Evolutionary conservation across 2,888 invertebrate genomes (phyloP), one percentile per base, ranked within the genome.

Genomic region (Sinotaia quadrata): DNA sequence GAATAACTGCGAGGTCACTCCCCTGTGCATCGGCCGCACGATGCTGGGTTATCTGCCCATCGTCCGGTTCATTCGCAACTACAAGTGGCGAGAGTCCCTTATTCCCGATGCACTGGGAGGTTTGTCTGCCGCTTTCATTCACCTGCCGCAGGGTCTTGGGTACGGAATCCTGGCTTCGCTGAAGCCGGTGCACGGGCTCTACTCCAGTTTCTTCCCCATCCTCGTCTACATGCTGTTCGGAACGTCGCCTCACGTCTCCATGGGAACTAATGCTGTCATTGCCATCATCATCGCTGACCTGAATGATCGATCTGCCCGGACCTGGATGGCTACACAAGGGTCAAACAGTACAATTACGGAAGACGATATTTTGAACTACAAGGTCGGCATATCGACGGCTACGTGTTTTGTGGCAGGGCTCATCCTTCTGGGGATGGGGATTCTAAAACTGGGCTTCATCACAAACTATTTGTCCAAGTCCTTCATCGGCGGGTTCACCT

Each of bases 71-170:
- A 52, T 66, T 41, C 37, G 34, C 52, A 33, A 2, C 33, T 71
- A 67, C 58, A 44, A 59, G 8, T 59, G 51, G 49, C 27, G 33
- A 21, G 52, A 31, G 33, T 80, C 75, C 61, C 66, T 83, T 0
- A 36, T 81, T 15, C 75, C 69, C 8, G 85, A 85, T 73, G 31
- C 81, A 24, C 44, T 84, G 10, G 76, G 82, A 18, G 85, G 84
- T 1, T 62, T 85, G 15, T 82, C 84, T 12, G 79, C 78, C 24
- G 83, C 81, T 15, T 83, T 84, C 68, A 78, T 86, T 69, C 84
- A 84, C 66, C 76, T 85, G 49, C 84, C 84, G 5, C 85, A 84
- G 69, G 82, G 82, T 15, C 79, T 83, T 68, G 83, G 80, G 10
- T 83, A 81, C 65, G 83, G 83, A n/a, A 67, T 81, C 29, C 77